Evolutionary conservation across 23 tunicate species (phyloP).

Genomic region (Trididemnum miniatum): DNA sequence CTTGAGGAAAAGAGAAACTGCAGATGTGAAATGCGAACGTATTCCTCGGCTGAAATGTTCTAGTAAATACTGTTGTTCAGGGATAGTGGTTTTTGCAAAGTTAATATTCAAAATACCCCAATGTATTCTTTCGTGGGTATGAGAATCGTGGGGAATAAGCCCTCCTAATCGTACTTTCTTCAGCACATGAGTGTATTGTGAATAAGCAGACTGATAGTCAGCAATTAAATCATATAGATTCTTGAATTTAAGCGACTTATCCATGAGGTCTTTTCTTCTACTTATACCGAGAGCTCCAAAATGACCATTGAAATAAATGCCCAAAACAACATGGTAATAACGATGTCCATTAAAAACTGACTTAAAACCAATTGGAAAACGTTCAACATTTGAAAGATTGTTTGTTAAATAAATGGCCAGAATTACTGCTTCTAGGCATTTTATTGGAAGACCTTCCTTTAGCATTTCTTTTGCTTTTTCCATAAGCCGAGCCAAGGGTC

Average conservation of each 20-base stretch:
- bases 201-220: conserved; percentile 61
- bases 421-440: conserved; percentile 93
- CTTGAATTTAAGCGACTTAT: conserved; percentile 79
- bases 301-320: conserved; percentile 54
- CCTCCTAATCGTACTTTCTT: conserved; percentile 78
- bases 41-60: conserved; percentile 65
- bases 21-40: conserved; percentile 41
- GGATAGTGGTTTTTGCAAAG: conserved; percentile 7
- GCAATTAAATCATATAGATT: conserved; percentile 43
- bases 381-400: conserved; percentile 50
- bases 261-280: conserved; percentile 79
- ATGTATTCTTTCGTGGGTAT: conserved; percentile 70
- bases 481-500: conserved; percentile 82
- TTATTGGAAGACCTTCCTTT: conserved; percentile 82
- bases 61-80: conserved; percentile 53
- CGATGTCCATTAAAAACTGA: conserved; percentile 75
- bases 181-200: conserved; percentile 62
- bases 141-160: conserved; percentile 63
- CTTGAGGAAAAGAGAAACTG: background rate
- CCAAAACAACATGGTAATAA: conserved; percentile 91
- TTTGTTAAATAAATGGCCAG: conserved; percentile 78
- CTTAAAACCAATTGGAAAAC: conserved; percentile 94
- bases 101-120: conserved; percentile 59
- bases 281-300: conserved; percentile 87
- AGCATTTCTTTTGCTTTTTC: conserved; percentile 89